Base-by-base conservation (phyloP, 2,888 invertebrate genomes). In the Strigamia crassipes region DNA sequence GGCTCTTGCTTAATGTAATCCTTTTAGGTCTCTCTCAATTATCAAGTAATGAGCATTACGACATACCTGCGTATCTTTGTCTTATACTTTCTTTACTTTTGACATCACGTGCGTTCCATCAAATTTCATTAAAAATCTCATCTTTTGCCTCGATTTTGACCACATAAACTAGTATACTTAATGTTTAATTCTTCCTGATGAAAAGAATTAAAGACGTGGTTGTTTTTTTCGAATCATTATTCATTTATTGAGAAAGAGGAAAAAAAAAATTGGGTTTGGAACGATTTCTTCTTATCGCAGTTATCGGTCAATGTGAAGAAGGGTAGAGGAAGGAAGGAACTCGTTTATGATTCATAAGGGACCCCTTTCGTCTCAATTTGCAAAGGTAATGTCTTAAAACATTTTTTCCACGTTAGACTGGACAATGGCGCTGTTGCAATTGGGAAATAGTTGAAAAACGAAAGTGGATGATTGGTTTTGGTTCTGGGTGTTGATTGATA, bases 1-100 rank as follows among this genome's bases (percentile, higher is more conserved):
- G 27, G 73, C 13, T 73, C 73, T 73, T 21, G 61, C 61, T 21
- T 73, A 73, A 73, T 73, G 73, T 73, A 73, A 73, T 73, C 73
- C 73, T 73, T 73, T 73, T 12, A 27, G 73, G 73, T 66, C 66
- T 66, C 6, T 15, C 73, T 73, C 73, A 73, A 73, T 73, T 73
- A 73, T 73, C 73, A 31, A 27, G 73, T 73, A 73, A 73, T 73
- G 73, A 31, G 31, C 8, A 27, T 23, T 27, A 27, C 31, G 73
- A 27, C 73, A 73, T 73, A 27, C 3, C 27, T 27, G 27, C 31
- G 73, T 73, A 73, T 18, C 21, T 56, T 56, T 56, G 10, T 1
- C n/a, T 13, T 42, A n/a, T n/a, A n/a, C 21, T 61, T 61, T 1
- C 6, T 18, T 61, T 61, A 0, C 12, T 21, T 12, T 66, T 66